Conservation (phyloP, 2,797 vertebrate genomes). For the Labroides dimidiatus region DNA sequence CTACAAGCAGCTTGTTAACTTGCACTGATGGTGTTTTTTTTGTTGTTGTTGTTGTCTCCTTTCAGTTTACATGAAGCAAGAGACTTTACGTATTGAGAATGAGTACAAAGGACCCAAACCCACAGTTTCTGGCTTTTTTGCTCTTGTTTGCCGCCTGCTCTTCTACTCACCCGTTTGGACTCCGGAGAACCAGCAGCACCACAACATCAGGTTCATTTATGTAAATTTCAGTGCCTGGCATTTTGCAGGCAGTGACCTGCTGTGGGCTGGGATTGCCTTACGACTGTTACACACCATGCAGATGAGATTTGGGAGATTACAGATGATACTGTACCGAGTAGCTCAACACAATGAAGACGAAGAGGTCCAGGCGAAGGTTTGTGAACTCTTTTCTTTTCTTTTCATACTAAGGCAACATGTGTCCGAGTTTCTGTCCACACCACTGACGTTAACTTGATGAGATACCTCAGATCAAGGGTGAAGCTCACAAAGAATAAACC, state of each 20-base stretch:
- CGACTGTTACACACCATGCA: constrained; percentile 87
- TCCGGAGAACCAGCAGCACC: constrained; percentile 78
- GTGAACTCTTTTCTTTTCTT: constrained; percentile 1
- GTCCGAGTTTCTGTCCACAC: no score
- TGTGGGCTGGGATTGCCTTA: constrained; percentile 93
- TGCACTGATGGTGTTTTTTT: constrained; percentile 18
- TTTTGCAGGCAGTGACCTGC: constrained; percentile 92
- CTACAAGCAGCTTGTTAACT: neutral
- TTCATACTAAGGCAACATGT: no score
- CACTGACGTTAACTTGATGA: no score
- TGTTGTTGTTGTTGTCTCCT: constrained; percentile 26
- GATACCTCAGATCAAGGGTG: no score
- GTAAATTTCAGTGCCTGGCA: constrained; percentile 96
- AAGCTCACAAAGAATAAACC: no score
- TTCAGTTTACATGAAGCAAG: constrained; percentile 73
- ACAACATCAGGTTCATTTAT: constrained; percentile 87
- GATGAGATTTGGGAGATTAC: constrained; percentile 86
- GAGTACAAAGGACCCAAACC: constrained; percentile 12
- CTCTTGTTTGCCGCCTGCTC: constrained; percentile 77
- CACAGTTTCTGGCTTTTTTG: constrained; percentile 61
- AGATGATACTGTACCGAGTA: constrained; percentile 85
- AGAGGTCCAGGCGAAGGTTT: constrained; percentile 68
- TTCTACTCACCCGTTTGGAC: constrained; percentile 91
- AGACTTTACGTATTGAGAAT: constrained; percentile 63
- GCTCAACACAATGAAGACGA: constrained; percentile 73